Evolutionary conservation across 2,888 invertebrate genomes (phyloP).

Genomic region (Eristalis intricaria): DNA sequence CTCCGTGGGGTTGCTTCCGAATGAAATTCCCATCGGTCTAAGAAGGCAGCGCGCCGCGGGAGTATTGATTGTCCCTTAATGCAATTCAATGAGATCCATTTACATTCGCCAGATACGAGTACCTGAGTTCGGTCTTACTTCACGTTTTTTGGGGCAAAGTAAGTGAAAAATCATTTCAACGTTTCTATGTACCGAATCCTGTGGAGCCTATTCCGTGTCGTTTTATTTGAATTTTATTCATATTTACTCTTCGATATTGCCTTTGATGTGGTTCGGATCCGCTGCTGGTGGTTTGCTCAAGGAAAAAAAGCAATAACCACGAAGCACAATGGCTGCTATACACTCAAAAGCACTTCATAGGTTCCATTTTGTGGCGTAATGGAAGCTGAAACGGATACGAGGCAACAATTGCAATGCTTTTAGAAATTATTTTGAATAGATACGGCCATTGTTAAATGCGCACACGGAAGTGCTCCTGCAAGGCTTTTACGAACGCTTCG

Average conservation of each 20-base stretch:
- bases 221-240: neutral
- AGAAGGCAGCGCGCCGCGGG: neutral
- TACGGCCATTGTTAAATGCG: neutral
- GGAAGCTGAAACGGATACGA: neutral
- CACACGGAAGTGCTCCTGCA: neutral
- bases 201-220: neutral
- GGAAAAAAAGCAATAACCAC: conserved; percentile 1
- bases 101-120: neutral
- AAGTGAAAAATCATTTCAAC: neutral
- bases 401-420: neutral
- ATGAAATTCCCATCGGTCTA: neutral
- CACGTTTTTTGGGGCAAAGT: neutral
- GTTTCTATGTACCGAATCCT: no score
- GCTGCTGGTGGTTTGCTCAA: neutral
- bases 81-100: neutral
- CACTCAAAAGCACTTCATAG: neutral
- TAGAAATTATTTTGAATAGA: neutral
- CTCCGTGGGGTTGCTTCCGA: neutral
- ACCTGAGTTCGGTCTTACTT: neutral
- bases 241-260: neutral
- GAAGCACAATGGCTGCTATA: neutral
- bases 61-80: neutral
- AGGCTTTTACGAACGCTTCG: neutral
- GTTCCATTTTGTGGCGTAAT: neutral
- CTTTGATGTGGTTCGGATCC: neutral